Evolutionary conservation across 30 jellyfish, hydroid and myxozoan species (phyloP).

Genomic region (Catostylus mosaicus): DNA sequence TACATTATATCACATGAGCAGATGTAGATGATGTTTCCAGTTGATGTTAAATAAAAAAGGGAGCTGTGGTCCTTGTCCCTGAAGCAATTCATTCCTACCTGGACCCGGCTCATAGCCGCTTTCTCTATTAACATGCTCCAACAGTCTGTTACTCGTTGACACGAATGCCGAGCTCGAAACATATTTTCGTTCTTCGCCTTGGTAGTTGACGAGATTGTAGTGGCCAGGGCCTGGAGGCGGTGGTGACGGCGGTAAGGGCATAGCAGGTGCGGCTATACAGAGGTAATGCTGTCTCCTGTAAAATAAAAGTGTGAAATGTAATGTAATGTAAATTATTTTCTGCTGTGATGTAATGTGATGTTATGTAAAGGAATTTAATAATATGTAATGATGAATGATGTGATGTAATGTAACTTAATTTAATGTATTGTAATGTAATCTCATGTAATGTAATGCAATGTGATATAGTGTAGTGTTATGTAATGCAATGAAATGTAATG

Average conservation of each 20-base stretch:
- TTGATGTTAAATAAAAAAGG: not conserved
- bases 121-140: slow-evolving; percentile 5
- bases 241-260: slow-evolving; percentile 88
- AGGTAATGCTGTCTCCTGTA: slow-evolving; percentile 85
- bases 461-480: not conserved
- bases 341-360: not conserved
- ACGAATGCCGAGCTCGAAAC: slow-evolving; percentile 91
- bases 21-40: not conserved
- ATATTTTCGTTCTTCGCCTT: slow-evolving; percentile 66
- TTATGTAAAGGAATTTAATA: not conserved
- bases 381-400: not conserved
- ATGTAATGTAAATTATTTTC: not conserved
- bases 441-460: not conserved
- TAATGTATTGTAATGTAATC: not conserved
- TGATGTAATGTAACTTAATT: not conserved
- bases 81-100: slow-evolving; percentile 22
- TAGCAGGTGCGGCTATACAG: slow-evolving; percentile 93
- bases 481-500: not conserved
- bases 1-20: too few relatives aligned
- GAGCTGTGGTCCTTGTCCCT: too few relatives aligned
- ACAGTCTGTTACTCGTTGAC: slow-evolving; percentile 75
- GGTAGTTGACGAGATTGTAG: slow-evolving; percentile 84
- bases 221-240: slow-evolving; percentile 98
- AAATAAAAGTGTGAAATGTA: not conserved
- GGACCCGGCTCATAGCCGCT: slow-evolving; percentile 57